Percentiles rank a stretch among this genome's conserved stretches.
phyloP scores from a whole-genome alignment of 2,113 vertebrate genomes.

The western clawed frog (Xenopus tropicalis) region DNA sequence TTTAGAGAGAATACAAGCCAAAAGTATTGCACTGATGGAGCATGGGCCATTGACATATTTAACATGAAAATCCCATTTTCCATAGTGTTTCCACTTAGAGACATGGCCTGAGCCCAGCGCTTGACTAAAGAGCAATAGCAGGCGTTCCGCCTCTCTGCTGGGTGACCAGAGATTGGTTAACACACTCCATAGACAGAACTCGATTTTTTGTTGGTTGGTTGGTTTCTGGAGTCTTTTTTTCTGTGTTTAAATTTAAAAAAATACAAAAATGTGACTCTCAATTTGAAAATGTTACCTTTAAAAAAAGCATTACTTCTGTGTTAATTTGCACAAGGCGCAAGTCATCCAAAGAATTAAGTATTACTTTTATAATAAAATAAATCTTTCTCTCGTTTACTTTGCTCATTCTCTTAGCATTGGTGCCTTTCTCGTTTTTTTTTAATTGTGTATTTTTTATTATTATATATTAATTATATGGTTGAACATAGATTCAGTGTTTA shows the following conservation, averaged over 20 bases:
- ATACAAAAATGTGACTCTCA: conserved; percentile 17
- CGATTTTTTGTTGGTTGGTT: background rate
- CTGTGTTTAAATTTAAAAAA: conserved; percentile 23
- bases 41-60: background rate
- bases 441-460: conserved; percentile 28
- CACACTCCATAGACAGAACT: background rate
- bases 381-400: conserved; percentile 23
- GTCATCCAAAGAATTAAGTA: conserved; percentile 40
- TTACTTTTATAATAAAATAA: conserved; percentile 39
- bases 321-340: conserved; percentile 37
- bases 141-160: too few relatives aligned
- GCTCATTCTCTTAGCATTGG: conserved; percentile 36
- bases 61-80: too few relatives aligned
- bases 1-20: too few relatives aligned
- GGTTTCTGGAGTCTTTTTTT: background rate
- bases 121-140: too few relatives aligned
- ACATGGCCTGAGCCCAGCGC: too few relatives aligned
- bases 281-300: conserved; percentile 24
- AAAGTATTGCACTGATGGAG: background rate
- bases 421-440: conserved; percentile 38
- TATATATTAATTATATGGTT: conserved; percentile 23
- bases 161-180: background rate
- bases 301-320: conserved; percentile 15
- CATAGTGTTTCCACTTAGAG: too few relatives aligned
- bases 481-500: conserved; percentile 33